These are phyloP conservation scores for Acanthurus tractus DNA, from an alignment of 2,797 vertebrate genomes.

Conservation along the genomic window DNA sequence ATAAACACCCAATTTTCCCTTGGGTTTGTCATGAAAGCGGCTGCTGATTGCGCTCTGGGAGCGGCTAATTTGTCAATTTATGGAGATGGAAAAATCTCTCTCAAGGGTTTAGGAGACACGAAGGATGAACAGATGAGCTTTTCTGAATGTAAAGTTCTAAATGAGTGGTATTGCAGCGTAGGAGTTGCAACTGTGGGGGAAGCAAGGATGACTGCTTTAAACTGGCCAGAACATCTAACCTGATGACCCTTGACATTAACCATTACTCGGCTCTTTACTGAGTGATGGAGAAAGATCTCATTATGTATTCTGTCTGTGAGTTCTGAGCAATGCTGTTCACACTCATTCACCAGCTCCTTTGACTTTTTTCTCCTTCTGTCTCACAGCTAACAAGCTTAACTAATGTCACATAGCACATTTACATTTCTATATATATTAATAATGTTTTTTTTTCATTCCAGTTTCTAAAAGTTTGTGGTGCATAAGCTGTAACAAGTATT, in stretches of 20 bases:
- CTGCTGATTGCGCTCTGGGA: conserved; percentile 58
- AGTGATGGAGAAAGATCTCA: neutral
- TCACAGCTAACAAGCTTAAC: neutral
- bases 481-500: too few relatives aligned
- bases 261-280: neutral
- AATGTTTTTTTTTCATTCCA: too few relatives aligned
- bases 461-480: neutral
- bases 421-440: too few relatives aligned
- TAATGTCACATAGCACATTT: neutral
- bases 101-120: conserved; percentile 37
- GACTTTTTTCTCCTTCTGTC: neutral
- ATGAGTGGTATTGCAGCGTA: neutral
- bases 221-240: neutral
- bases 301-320: too few relatives aligned
- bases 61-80: conserved; percentile 64
- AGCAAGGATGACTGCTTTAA: conserved; percentile 8
- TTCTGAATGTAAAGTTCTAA: conserved; percentile 22
- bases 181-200: neutral
- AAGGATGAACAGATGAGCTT: conserved; percentile 32
- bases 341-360: neutral
- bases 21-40: conserved; percentile 48
- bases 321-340: neutral
- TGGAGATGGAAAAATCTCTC: conserved; percentile 52
- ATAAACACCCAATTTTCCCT: conserved; percentile 64
- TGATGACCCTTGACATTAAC: neutral